A percentile compares a stretch with the other conserved stretches of the same genome.
phyloP scores from a whole-genome alignment of 1,140 invertebrate genomes.

The Stegodyphus mimosarum region DNA sequence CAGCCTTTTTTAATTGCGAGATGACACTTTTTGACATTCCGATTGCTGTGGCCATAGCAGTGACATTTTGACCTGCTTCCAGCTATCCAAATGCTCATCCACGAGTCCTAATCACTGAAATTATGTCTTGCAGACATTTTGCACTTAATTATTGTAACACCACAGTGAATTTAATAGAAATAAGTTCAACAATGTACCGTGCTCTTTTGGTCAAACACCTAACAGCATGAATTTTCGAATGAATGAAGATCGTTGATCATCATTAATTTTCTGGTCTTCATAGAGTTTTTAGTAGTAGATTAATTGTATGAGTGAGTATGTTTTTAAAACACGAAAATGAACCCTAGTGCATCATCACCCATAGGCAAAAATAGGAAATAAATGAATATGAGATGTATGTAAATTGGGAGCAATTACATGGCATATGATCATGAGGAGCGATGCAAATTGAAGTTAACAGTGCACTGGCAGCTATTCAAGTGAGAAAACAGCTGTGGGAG shows the following conservation, averaged over 20 bases:
- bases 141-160: neutral
- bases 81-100: neutral
- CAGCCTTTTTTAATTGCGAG: neutral
- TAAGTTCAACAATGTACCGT: neutral
- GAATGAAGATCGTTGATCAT: neutral
- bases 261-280: no score
- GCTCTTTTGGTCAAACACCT: neutral
- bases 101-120: slow-evolving; percentile 8
- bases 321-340: no score
- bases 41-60: neutral
- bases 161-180: neutral
- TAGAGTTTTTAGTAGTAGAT: no score
- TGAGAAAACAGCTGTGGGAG: no score
- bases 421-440: no score
- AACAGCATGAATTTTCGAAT: slow-evolving; percentile 10
- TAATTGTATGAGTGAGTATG: no score
- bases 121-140: slow-evolving; percentile 12
- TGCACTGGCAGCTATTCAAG: no score
- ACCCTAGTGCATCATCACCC: no score
- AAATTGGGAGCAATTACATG: no score
- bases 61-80: neutral
- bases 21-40: neutral
- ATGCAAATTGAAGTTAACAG: no score
- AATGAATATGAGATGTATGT: no score
- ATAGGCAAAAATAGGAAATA: no score